Conservation (phyloP, 2,888 invertebrate genomes). For the Steinernema scapterisci region DNA sequence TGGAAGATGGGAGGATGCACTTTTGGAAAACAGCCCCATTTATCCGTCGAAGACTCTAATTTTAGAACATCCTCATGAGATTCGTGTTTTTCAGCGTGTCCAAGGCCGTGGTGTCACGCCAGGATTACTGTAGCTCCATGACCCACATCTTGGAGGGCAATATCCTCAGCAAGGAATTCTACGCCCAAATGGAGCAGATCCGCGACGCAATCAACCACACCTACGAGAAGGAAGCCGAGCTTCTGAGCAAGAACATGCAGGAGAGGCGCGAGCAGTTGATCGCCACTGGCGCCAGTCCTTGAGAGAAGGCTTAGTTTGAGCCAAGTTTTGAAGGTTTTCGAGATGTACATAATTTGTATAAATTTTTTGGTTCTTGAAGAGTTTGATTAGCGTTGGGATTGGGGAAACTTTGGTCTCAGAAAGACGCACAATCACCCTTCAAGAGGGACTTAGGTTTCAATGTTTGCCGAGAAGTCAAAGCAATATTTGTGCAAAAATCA, state of each 20-base stretch:
- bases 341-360: conserved; percentile 20
- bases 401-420: no score
- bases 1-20: no score
- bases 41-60: no score
- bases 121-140: background rate
- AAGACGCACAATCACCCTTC: no score
- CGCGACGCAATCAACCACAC: background rate
- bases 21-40: no score
- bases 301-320: background rate
- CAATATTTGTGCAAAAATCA: no score
- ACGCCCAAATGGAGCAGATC: conserved; percentile 1
- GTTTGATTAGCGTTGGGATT: no score
- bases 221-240: background rate
- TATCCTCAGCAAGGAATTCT: background rate
- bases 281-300: background rate
- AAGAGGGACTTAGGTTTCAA: no score
- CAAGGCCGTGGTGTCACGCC: background rate
- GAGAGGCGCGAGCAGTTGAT: background rate
- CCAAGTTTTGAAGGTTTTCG: background rate
- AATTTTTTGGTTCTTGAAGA: background rate
- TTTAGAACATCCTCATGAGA: no score
- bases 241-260: background rate
- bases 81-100: conserved; percentile 2
- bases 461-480: no score
- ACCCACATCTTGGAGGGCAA: background rate